phyloP scores from a whole-genome alignment of 1,140 invertebrate genomes.

The Frieseomelitta varia region DNA sequence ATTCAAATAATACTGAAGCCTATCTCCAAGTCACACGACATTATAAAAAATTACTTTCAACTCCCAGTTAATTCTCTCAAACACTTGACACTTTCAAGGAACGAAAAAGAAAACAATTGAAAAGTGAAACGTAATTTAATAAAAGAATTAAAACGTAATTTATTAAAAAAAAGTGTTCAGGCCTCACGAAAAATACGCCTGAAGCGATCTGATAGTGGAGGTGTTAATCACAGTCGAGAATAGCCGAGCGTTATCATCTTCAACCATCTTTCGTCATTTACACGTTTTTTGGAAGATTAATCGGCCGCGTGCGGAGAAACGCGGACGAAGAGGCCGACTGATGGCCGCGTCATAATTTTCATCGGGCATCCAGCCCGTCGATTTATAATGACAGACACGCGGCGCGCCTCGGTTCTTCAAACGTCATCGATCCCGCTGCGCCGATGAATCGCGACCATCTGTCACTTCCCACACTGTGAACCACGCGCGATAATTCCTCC shows the following conservation, averaged over 20 bases:
- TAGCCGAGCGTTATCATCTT: not conserved
- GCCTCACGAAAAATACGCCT: too few relatives aligned
- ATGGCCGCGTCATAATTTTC: conserved; percentile 10
- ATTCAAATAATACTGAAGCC: too few relatives aligned
- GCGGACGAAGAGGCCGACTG: not conserved
- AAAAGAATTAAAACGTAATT: too few relatives aligned
- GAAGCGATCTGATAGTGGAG: not conserved
- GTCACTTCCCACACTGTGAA: not conserved
- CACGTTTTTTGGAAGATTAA: conserved; percentile 3
- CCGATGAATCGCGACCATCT: conserved; percentile 7
- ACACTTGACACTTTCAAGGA: too few relatives aligned
- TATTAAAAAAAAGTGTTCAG: too few relatives aligned
- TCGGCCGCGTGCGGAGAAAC: not conserved
- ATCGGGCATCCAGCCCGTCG: not conserved
- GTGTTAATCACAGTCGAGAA: not conserved
- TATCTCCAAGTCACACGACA: too few relatives aligned
- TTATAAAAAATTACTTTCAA: too few relatives aligned
- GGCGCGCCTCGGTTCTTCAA: conserved; percentile 5
- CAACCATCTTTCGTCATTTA: not conserved
- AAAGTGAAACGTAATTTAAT: too few relatives aligned
- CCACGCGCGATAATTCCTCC: not conserved
- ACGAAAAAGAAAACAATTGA: too few relatives aligned
- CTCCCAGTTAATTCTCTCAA: too few relatives aligned
- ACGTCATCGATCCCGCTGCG: not conserved
- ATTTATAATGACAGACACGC: conserved; percentile 19